Evolutionary conservation across 2,797 vertebrate genomes (phyloP), one percentile per base, ranked within the genome.

Genomic region (Hoplostethus mediterraneus): DNA sequence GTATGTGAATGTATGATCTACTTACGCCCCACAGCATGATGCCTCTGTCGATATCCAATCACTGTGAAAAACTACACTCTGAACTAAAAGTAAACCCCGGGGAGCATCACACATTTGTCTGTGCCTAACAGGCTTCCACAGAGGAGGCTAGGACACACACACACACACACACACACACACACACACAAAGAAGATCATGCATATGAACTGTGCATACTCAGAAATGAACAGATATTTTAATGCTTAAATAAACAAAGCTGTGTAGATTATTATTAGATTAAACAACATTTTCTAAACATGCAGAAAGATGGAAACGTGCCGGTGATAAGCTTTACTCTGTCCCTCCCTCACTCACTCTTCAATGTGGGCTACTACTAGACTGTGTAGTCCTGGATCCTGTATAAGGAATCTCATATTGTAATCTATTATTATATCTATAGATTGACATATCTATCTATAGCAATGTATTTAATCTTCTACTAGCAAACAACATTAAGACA

Each of bases 1-100:
- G 25, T 36, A 45, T 59, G 42, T 59, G 53, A 71, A 28, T 57
- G 64, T 69, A 66, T 63, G 68, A 56, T 83, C 66, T 64, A 47
- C 76, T 78, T 74, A 71, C 67, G 44, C 72, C 83, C 65, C 57
- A 68, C 72, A 81, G 85, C 71, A 81, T 87, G 79, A 89, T 89
- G 79, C 85, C 72, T 79, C 74, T 90, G 87, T 91, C 80, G 52
- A 90, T 90, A 88, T 85, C 80, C 79, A 81, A 81, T 91, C 85
- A 82, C 74, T 52, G 57, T 86, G 86, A 90, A 85, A 84, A 89
- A 83, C 80, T 84, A 72, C 67, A 77, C 75, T 21, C 49, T 6
- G 31, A 79, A 82, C 51, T 82, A 80, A 86, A 81, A 86, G 80
- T 12, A 7, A 87, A 83, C 77, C 82, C 52, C 17, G 30, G 68